Evolutionary conservation across 1,140 invertebrate species (phyloP), one percentile per base, ranked within the genome.

Genomic region (Belonocnema kinseyi): DNA sequence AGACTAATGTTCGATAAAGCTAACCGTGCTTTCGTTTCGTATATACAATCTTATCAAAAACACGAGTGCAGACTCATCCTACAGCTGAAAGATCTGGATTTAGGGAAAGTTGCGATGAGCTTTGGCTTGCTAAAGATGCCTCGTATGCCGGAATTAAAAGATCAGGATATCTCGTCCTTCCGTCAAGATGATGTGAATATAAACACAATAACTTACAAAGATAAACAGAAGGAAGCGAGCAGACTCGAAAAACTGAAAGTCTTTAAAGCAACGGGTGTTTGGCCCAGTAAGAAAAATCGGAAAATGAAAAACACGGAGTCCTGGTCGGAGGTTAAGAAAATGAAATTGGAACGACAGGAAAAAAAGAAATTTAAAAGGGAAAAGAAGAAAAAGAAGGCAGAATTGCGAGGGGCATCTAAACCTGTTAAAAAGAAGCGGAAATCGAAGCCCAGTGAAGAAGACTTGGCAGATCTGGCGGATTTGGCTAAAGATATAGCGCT

Each of bases 1-100:
- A 93, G 97, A 81, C 93, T 94, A 3, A 85, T 97, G 33, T 96
- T 97, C 88, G 98, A 99, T 84, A 97, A 97, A 89, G 97, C 95
- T 1, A 96, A 97, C 81, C 91, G 95, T 77, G 98, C 99, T 4
- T 99, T 98, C 92, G 98, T 99, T 1, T 99, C 98, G 0, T 98
- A 97, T 88, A 93, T 99, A 53, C 95, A 97, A 85, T 95, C 97
- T 0, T 99, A 99, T 91, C 94, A 94, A 7, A 99, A 99, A 91
- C 98, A 99, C 90, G 98, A 99, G 90, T 99, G 98, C 86, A 96
- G 94, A 86, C 92, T 99, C 56, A 95, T 99, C 77, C 93, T 99
- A 70, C 93, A 95, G 85, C 88, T 98, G 5, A 98, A 98, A 93
- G 97, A 99, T 90, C 90, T 99, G 7, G 94, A 98, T 84, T 92